Percentiles rank a stretch among this genome's conserved stretches.
Conservation (phyloP, 1,140 invertebrate genomes). For the Heliconius hewitsoni region DNA sequence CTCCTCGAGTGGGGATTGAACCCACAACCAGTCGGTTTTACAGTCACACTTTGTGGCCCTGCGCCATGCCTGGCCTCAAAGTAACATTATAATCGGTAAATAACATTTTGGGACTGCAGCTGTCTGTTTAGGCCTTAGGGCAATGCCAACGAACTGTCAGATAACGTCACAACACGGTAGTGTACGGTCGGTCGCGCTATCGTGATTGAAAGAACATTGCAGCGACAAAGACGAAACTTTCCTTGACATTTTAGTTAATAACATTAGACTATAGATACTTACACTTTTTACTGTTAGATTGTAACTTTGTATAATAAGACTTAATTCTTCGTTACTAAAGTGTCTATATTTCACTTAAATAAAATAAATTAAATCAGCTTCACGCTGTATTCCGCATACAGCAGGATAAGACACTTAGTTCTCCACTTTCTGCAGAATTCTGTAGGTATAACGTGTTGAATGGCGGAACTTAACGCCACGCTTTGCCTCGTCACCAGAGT, state of each 20-base stretch:
- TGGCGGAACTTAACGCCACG: no score
- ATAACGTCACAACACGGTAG: background rate
- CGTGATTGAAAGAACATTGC: background rate
- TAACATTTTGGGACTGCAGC: background rate
- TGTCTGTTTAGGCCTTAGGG: background rate
- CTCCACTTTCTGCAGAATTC: no score
- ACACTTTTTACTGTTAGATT: background rate
- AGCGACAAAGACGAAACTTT: background rate
- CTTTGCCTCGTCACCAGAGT: no score
- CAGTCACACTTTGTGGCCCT: background rate
- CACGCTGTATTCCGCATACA: no score
- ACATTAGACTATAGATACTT: constrained; percentile 3
- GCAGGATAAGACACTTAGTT: no score
- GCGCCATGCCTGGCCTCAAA: background rate
- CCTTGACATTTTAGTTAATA: constrained; percentile 4
- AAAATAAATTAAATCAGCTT: no score
- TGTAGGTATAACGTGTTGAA: no score
- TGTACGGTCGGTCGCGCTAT: background rate
- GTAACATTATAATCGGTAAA: background rate
- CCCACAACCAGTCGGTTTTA: background rate
- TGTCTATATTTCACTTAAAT: background rate
- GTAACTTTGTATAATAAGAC: background rate
- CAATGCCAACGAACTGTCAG: background rate
- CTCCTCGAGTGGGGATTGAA: background rate
- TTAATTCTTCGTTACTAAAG: background rate